Percentiles rank a stretch among this genome's conserved stretches.
Conservation (phyloP, 2,797 vertebrate genomes). For the Gymnothorax javanicus region DNA sequence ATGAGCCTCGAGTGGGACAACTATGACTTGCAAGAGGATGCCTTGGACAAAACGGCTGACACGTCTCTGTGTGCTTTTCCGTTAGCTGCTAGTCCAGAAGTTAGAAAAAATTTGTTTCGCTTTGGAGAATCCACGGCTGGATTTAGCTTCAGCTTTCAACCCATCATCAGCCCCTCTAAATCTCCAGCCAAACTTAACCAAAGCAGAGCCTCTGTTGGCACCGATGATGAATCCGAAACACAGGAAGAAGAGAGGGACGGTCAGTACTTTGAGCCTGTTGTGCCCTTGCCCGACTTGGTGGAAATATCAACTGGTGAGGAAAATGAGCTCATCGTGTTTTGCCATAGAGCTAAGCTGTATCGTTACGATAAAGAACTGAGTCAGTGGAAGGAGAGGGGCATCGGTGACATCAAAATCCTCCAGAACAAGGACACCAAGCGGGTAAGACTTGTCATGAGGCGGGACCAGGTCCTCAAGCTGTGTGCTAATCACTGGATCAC, state of each 20-base stretch:
- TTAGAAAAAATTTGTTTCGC: slow-evolving; percentile 89
- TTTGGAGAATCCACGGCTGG: slow-evolving; percentile 92
- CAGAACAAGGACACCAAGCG: slow-evolving; percentile 87
- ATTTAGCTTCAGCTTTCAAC: slow-evolving; percentile 96
- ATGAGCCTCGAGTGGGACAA: slow-evolving; percentile 93
- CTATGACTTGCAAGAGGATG: slow-evolving; percentile 86
- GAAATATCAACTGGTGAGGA: slow-evolving; percentile 94
- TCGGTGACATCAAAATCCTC: slow-evolving; percentile 94
- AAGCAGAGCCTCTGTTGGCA: slow-evolving; percentile 84
- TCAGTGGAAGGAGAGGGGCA: slow-evolving; percentile 98
- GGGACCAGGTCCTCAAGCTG: slow-evolving; percentile 96
- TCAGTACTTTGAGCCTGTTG: slow-evolving; percentile 95
- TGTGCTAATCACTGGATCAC: slow-evolving; percentile 97
- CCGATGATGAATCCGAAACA: slow-evolving; percentile 90
- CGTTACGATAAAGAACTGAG: slow-evolving; percentile 87
- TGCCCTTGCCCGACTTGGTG: slow-evolving; percentile 91
- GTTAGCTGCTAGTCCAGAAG: slow-evolving; percentile 75
- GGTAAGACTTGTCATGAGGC: slow-evolving; percentile 92
- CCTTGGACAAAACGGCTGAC: slow-evolving; percentile 80
- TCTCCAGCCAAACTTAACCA: slow-evolving; percentile 91
- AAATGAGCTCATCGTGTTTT: slow-evolving; percentile 91
- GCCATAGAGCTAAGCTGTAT: slow-evolving; percentile 94
- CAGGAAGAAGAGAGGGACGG: slow-evolving; percentile 94
- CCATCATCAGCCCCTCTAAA: slow-evolving; percentile 90
- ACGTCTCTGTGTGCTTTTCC: slow-evolving; percentile 87